These are phyloP conservation scores for Lepas anatifera DNA, from an alignment of 2,888 invertebrate genomes.

Conservation along the genomic window DNA sequence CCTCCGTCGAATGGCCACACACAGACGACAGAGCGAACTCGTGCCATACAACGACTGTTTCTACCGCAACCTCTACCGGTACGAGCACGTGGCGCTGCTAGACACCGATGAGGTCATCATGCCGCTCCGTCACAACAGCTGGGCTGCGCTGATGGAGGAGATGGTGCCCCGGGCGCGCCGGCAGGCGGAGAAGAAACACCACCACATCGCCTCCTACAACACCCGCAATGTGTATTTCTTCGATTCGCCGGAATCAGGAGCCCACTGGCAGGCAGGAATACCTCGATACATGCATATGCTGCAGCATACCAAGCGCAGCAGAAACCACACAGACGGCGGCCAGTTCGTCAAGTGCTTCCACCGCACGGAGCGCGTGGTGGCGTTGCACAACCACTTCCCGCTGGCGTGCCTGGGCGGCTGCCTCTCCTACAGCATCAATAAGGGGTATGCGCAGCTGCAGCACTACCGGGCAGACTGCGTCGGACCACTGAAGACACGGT, in stretches of 20 bases:
- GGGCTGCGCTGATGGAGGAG: constrained; percentile 65
- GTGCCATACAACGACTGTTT: constrained; percentile 94
- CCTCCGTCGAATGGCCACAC: constrained; percentile 76
- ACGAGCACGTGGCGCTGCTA: constrained; percentile 73
- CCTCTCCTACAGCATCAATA: no score
- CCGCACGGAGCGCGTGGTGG: constrained; percentile 73
- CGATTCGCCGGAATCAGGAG: constrained; percentile 63
- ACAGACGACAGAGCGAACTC: constrained; percentile 87
- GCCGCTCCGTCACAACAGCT: constrained; percentile 58
- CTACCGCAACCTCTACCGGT: constrained; percentile 80
- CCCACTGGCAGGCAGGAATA: no score
- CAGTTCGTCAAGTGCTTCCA: constrained; percentile 90
- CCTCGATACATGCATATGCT: no score
- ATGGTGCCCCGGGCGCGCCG: constrained; percentile 46
- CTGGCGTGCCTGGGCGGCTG: no score
- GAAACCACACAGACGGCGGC: no score
- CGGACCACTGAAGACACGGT: constrained; percentile 63
- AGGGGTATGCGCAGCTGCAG: no score
- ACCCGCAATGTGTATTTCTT: constrained; percentile 86
- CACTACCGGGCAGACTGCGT: no score
- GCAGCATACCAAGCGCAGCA: not conserved
- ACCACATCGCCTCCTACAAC: constrained; percentile 65
- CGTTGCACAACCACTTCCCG: constrained; percentile 85
- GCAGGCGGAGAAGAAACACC: constrained; percentile 49
- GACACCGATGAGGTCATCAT: constrained; percentile 93